Evolutionary conservation across 1,140 invertebrate species (phyloP).

Genomic region (Diuraphis noxia): DNA sequence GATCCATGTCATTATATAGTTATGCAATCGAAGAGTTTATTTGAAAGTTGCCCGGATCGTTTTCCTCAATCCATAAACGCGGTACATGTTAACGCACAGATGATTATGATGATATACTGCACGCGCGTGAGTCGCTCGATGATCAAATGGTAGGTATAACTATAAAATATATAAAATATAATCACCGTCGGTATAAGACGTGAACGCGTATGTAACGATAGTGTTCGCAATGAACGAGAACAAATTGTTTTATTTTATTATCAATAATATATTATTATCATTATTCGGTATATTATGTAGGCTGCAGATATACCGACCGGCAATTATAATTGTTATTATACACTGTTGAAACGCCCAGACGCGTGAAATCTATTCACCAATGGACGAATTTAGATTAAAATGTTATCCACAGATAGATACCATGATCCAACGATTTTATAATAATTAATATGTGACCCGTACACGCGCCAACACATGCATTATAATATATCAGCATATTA

Average conservation of each 20-base stretch:
- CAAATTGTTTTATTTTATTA: background rate
- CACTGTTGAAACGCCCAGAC: background rate
- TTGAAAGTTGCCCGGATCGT: background rate
- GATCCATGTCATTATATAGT: background rate
- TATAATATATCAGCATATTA: background rate
- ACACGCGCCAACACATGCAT: background rate
- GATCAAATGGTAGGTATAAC: background rate
- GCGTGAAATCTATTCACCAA: background rate
- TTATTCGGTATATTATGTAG: background rate
- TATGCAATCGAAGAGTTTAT: background rate
- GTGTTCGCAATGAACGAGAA: background rate
- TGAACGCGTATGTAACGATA: background rate
- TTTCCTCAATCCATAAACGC: background rate
- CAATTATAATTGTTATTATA: background rate
- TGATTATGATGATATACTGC: background rate
- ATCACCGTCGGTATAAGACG: background rate
- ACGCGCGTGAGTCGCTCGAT: no score
- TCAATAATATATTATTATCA: background rate
- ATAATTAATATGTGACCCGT: no score
- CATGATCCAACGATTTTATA: background rate
- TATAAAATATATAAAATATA: background rate
- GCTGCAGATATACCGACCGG: background rate
- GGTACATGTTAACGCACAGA: background rate
- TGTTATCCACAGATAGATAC: background rate
- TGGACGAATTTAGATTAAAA: background rate